Evolutionary conservation across 2,888 invertebrate species (phyloP).

Genomic region (Cetonia aurata): DNA sequence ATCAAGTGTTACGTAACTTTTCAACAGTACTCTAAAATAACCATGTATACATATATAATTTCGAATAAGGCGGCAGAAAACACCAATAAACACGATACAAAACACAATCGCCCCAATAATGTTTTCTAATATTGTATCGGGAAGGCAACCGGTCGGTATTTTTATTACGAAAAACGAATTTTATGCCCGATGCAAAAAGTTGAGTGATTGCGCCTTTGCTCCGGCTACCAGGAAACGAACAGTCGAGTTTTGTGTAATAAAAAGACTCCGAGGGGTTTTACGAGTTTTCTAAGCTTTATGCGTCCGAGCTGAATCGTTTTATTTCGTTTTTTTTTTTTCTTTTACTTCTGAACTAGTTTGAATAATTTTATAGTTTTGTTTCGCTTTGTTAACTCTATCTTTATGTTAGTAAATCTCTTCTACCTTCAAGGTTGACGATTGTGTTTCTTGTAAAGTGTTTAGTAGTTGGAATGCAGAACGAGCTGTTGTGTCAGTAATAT

Average conservation of each 20-base stretch:
- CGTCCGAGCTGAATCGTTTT: neutral
- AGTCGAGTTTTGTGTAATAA: constrained; percentile 1
- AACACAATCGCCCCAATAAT: constrained; percentile 17
- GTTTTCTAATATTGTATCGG: neutral
- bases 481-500: too few species aligned
- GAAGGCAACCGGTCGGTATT: constrained; percentile 11
- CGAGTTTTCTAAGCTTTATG: constrained; percentile 29
- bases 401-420: too few species aligned
- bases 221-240: constrained; percentile 13
- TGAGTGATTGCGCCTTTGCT: neutral
- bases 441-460: too few species aligned
- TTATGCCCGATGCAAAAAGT: constrained; percentile 9
- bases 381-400: too few species aligned
- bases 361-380: too few species aligned
- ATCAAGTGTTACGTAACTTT: too few species aligned
- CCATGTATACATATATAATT: too few species aligned
- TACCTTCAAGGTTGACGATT: too few species aligned
- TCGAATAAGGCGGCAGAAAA: neutral
- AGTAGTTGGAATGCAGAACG: too few species aligned
- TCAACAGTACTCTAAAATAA: too few species aligned
- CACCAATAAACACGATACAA: constrained; percentile 3
- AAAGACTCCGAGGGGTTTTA: constrained; percentile 11
- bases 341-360: too few species aligned
- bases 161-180: constrained; percentile 35
- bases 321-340: neutral